Percentiles rank a stretch among this genome's conserved stretches.
These are phyloP conservation scores for Sander lucioperca DNA, from an alignment of 2,113 vertebrate genomes.

Conservation along the genomic window DNA sequence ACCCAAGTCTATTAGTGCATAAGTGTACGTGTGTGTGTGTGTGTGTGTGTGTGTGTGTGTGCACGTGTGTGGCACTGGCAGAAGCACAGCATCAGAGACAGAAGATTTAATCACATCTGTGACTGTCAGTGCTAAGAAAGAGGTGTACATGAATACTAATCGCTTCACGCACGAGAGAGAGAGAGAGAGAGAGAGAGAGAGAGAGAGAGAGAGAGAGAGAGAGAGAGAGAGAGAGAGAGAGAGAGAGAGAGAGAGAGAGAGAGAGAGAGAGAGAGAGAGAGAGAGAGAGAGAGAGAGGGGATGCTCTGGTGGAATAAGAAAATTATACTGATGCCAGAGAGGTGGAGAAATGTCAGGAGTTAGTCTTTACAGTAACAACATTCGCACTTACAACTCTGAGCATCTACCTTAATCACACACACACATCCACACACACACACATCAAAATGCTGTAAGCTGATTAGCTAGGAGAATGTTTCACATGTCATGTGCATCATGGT, in stretches of 20 bases:
- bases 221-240: neutral
- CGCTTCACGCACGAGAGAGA: neutral
- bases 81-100: slow-evolving; percentile 18
- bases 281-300: too few species aligned
- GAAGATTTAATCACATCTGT: slow-evolving; percentile 34
- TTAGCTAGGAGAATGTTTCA: slow-evolving; percentile 24
- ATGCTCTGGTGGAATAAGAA: slow-evolving; percentile 50
- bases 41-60: slow-evolving; percentile 5
- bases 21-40: neutral
- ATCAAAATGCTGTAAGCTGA: slow-evolving; percentile 39
- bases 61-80: neutral
- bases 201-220: too few species aligned
- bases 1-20: neutral
- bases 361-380: slow-evolving; percentile 45
- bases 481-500: neutral
- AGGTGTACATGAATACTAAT: slow-evolving; percentile 31
- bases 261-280: too few species aligned
- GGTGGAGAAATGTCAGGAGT: slow-evolving; percentile 50
- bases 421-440: slow-evolving; percentile 12
- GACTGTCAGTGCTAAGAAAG: slow-evolving; percentile 22
- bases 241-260: too few species aligned
- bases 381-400: slow-evolving; percentile 29
- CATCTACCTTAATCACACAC: slow-evolving; percentile 26
- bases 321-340: slow-evolving; percentile 25
- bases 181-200: neutral